Evolutionary conservation across 2,888 invertebrate genomes (phyloP).

Genomic region (Acanthacorydalis orientalis): DNA sequence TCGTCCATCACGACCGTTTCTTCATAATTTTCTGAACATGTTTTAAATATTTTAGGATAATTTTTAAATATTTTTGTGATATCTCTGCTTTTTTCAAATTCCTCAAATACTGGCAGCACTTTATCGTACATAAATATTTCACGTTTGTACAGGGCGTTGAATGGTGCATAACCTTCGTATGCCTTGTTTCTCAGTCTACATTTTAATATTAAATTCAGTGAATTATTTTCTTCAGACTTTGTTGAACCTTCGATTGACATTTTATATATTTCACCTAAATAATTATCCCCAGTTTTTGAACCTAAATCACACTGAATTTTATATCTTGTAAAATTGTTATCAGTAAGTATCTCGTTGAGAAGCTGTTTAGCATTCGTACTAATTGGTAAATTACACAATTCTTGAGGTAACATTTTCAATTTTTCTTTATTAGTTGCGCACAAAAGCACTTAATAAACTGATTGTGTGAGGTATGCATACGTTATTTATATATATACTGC

Average conservation of each 20-base stretch:
- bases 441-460: too few species aligned
- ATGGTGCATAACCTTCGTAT: constrained; percentile 12
- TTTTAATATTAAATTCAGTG: constrained; percentile 16
- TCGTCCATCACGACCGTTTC: constrained; percentile 16
- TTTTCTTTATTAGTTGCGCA: too few species aligned
- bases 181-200: constrained; percentile 12
- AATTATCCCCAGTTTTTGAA: constrained; percentile 10
- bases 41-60: constrained; percentile 10
- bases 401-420: too few species aligned
- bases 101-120: constrained; percentile 14
- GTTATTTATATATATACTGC: too few species aligned
- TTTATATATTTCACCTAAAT: constrained; percentile 11
- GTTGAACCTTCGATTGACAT: background rate
- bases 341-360: too few species aligned
- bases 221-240: constrained; percentile 6
- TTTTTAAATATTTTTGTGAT: constrained; percentile 10
- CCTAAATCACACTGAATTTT: background rate
- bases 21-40: constrained; percentile 9
- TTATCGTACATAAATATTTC: constrained; percentile 17
- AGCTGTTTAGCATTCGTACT: too few species aligned
- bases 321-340: too few species aligned
- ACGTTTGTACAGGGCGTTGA: constrained; percentile 13
- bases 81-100: constrained; percentile 12
- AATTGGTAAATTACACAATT: too few species aligned
- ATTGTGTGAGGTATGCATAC: too few species aligned